phyloP scores from a whole-genome alignment of 2,113 vertebrate species.

The Phalacrocorax pelagicus region DNA sequence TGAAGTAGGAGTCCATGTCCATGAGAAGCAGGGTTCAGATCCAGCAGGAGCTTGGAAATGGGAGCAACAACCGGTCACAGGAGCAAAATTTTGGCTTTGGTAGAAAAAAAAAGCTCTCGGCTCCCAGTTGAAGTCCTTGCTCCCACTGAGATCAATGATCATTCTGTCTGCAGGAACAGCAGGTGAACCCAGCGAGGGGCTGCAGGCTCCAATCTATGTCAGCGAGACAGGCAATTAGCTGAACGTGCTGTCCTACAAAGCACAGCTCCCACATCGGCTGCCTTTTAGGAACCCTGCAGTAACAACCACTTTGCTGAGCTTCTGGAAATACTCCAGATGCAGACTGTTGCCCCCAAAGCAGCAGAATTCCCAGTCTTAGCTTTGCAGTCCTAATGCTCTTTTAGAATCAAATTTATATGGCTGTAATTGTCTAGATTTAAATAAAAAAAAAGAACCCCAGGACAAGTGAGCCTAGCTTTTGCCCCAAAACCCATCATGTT shows the following conservation, averaged over 20 bases:
- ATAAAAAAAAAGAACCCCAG: neutral
- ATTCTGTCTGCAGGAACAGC: neutral
- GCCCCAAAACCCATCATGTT: rapidly evolving
- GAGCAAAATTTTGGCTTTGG: neutral
- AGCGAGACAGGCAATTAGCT: neutral
- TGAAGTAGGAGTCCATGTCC: neutral
- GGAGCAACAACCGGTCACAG: neutral
- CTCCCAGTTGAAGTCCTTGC: neutral
- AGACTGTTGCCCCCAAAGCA: neutral
- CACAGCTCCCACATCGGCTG: neutral
- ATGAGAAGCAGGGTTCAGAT: neutral
- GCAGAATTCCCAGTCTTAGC: neutral
- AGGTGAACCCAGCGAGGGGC: neutral
- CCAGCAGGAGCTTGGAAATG: neutral
- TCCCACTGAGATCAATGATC: constrained; percentile 6
- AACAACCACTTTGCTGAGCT: neutral
- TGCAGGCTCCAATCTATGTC: neutral
- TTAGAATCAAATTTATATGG: neutral
- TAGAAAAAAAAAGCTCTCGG: neutral
- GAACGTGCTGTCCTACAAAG: neutral
- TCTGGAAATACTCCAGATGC: neutral
- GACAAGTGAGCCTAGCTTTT: neutral
- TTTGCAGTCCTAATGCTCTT: neutral
- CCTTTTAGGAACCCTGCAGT: neutral
- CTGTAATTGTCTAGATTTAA: neutral